Conservation (phyloP, 2,888 invertebrate species). For the Charanyca ferruginea region DNA sequence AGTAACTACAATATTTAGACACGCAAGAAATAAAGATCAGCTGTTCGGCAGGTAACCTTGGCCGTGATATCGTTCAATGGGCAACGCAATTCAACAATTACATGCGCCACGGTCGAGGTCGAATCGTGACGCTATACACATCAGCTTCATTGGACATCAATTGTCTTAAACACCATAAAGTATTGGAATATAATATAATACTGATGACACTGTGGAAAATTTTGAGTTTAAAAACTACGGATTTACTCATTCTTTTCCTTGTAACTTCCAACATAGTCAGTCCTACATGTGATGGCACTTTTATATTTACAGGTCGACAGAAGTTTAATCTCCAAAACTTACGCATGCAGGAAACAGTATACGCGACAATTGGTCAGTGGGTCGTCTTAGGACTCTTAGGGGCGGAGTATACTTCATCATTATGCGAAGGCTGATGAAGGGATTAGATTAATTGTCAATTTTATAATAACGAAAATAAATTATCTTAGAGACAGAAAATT, state of each 20-base stretch:
- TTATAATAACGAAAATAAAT: conserved; percentile 51
- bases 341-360: conserved; percentile 17
- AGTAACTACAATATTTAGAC: conserved; percentile 65
- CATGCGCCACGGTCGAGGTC: conserved; percentile 84
- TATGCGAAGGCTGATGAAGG: conserved; percentile 75
- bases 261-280: background rate
- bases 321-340: conserved; percentile 3
- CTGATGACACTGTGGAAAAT: conserved; percentile 40
- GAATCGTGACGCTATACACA: conserved; percentile 70
- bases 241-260: conserved; percentile 6
- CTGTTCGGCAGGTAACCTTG: conserved; percentile 83
- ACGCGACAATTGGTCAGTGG: too few relatives aligned
- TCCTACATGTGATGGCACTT: conserved; percentile 19
- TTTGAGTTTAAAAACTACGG: conserved; percentile 11
- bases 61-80: conserved; percentile 84
- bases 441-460: conserved; percentile 63
- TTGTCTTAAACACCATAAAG: conserved; percentile 50
- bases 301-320: background rate
- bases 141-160: conserved; percentile 50
- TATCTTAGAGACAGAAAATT: conserved; percentile 14
- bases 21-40: conserved; percentile 72
- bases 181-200: conserved; percentile 22
- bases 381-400: too few relatives aligned
- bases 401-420: too few relatives aligned
- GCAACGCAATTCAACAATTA: conserved; percentile 86